These are phyloP conservation scores for Drosophila eugracilis DNA, from an alignment of 1,140 invertebrate species.

Conservation along the genomic window DNA sequence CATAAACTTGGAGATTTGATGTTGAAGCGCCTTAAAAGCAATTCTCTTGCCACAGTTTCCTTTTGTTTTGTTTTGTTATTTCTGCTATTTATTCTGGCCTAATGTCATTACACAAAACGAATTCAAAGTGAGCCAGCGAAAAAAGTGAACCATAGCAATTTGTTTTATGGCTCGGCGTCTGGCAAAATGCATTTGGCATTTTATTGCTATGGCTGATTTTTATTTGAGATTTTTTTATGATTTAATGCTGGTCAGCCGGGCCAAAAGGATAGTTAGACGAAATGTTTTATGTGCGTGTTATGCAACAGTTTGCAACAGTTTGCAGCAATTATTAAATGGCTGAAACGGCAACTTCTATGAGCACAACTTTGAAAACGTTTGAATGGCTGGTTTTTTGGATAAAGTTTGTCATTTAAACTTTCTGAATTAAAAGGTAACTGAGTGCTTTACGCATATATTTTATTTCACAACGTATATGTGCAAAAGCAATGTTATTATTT, in stretches of 20 bases:
- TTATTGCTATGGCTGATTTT: slow-evolving; percentile 51
- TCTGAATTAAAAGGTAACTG: too few relatives aligned
- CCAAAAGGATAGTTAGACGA: slow-evolving; percentile 62
- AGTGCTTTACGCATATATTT: too few relatives aligned
- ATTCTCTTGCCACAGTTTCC: slow-evolving; percentile 26
- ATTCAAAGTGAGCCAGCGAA: slow-evolving; percentile 16
- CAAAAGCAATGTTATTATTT: too few relatives aligned
- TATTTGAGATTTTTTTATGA: slow-evolving; percentile 52
- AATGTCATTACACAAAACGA: slow-evolving; percentile 57
- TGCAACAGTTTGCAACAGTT: slow-evolving; percentile 54
- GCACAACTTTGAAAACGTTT: neutral
- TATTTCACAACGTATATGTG: too few relatives aligned
- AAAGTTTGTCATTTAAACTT: neutral
- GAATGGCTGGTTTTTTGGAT: neutral
- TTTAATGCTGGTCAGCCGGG: slow-evolving; percentile 56
- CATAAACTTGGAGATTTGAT: slow-evolving; percentile 64
- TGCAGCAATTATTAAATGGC: slow-evolving; percentile 23
- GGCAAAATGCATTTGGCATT: slow-evolving; percentile 64
- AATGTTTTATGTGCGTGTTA: slow-evolving; percentile 66
- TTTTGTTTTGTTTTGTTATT: slow-evolving; percentile 31
- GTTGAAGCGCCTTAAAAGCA: slow-evolving; percentile 37
- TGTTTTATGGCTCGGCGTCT: slow-evolving; percentile 41
- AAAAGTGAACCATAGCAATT: slow-evolving; percentile 61
- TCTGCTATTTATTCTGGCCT: slow-evolving; percentile 64
- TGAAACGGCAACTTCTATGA: slow-evolving; percentile 14